Percentiles rank a stretch among this genome's conserved stretches.
These are phyloP conservation scores for Porites evermanni DNA, from an alignment of 92 coral and sea anemone genomes.

Conservation along the genomic window DNA sequence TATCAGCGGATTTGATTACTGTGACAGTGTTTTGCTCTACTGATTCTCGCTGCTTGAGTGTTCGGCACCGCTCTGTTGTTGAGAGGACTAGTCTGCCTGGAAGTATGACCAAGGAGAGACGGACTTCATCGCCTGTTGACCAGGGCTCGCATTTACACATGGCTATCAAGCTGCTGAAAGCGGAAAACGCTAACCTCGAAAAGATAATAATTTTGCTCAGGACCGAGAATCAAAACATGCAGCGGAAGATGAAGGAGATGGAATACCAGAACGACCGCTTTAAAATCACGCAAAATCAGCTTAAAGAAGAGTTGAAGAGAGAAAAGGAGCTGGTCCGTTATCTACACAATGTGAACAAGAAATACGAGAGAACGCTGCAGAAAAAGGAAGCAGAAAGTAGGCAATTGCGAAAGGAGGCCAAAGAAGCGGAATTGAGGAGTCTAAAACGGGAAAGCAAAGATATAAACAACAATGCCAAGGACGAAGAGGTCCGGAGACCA, in stretches of 20 bases:
- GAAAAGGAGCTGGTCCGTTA: conserved; percentile 91
- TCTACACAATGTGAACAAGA: conserved; percentile 81
- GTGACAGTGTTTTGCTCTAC: conserved; percentile 52
- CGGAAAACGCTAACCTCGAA: conserved; percentile 90
- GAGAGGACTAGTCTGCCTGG: conserved; percentile 30
- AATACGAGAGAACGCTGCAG: conserved; percentile 90
- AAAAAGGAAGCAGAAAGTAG: conserved; percentile 89
- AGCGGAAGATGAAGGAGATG: conserved; percentile 82
- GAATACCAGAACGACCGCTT: conserved; percentile 90
- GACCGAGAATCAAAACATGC: conserved; percentile 88
- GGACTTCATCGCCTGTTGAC: conserved; percentile 73
- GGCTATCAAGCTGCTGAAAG: conserved; percentile 91
- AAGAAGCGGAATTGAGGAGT: conserved; percentile 54
- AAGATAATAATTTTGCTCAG: conserved; percentile 85
- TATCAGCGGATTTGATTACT: conserved; percentile 55
- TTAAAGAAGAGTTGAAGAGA: conserved; percentile 82
- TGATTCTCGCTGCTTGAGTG: conserved; percentile 25
- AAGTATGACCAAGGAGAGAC: conserved; percentile 73
- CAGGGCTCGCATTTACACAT: conserved; percentile 91
- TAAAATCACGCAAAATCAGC: conserved; percentile 88
- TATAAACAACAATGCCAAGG: conserved; percentile 34
- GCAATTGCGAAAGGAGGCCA: conserved; percentile 73
- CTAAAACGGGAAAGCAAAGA: conserved; percentile 34
- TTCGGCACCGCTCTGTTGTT: conserved; percentile 19
- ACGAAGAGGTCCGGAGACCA: conserved; percentile 74